Evolutionary conservation across 2,888 invertebrate species (phyloP).

Genomic region (Thecocarcelia acutangulata): DNA sequence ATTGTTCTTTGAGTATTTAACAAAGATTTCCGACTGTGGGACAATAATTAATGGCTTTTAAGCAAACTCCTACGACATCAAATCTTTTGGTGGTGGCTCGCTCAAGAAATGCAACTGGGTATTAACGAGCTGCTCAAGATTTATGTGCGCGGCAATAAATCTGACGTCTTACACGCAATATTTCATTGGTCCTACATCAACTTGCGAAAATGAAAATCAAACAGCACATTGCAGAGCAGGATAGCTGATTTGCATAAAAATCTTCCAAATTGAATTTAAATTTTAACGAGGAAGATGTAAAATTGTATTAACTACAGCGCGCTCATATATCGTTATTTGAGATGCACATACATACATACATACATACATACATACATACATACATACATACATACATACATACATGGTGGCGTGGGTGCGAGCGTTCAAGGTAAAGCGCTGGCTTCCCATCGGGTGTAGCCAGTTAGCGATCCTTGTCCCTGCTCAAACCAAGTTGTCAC

Average conservation of each 20-base stretch:
- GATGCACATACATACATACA: too few species aligned
- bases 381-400: too few species aligned
- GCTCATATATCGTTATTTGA: too few species aligned
- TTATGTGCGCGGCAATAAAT: constrained; percentile 47
- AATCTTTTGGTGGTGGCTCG: constrained; percentile 15
- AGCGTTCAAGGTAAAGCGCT: too few species aligned
- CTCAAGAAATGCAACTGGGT: background rate
- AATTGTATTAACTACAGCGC: too few species aligned
- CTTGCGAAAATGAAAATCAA: constrained; percentile 2
- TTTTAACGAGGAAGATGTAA: too few species aligned
- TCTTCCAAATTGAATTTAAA: background rate
- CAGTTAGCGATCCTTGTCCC: too few species aligned
- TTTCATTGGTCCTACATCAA: background rate
- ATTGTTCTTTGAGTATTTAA: constrained; percentile 15
- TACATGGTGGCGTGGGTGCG: too few species aligned
- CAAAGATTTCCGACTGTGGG: constrained; percentile 31
- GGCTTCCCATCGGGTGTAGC: too few species aligned
- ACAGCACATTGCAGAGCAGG: constrained; percentile 15
- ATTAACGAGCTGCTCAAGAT: constrained; percentile 28
- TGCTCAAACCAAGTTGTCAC: too few species aligned
- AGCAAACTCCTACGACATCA: constrained; percentile 47
- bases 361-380: too few species aligned
- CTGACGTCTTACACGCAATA: constrained; percentile 19
- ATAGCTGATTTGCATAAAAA: constrained; percentile 41
- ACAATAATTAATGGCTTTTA: constrained; percentile 43